phyloP scores from a whole-genome alignment of 2,113 vertebrate genomes.

The Chlamydotis undulata region DNA sequence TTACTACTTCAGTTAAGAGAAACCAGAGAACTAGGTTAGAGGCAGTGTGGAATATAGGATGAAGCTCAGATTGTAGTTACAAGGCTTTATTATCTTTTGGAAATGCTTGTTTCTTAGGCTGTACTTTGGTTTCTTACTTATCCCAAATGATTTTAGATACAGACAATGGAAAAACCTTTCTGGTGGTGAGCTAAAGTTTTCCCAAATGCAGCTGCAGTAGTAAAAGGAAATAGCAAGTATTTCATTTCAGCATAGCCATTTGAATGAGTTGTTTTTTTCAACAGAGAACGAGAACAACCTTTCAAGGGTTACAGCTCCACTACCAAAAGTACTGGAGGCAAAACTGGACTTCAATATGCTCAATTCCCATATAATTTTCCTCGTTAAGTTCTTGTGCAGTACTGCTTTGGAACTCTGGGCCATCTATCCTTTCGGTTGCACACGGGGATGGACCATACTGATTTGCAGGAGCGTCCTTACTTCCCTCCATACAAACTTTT shows the following conservation, averaged over 20 bases:
- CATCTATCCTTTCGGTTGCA: background rate
- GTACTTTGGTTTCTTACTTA: background rate
- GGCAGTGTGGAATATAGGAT: background rate
- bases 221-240: background rate
- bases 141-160: background rate
- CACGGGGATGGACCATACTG: accelerated
- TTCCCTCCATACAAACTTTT: background rate
- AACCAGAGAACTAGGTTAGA: background rate
- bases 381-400: background rate
- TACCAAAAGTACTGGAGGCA: background rate
- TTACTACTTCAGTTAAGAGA: background rate
- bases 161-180: background rate
- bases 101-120: background rate
- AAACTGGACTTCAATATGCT: background rate
- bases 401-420: background rate
- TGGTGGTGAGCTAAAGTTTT: background rate
- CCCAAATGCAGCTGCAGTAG: background rate
- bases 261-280: background rate
- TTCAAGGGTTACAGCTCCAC: background rate
- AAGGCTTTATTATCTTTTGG: background rate
- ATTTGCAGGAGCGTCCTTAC: background rate
- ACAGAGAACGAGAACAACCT: background rate
- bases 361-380: background rate
- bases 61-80: background rate
- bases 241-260: background rate